Base-by-base conservation (phyloP, 2,888 invertebrate species). In the Ophion ventricosus region DNA sequence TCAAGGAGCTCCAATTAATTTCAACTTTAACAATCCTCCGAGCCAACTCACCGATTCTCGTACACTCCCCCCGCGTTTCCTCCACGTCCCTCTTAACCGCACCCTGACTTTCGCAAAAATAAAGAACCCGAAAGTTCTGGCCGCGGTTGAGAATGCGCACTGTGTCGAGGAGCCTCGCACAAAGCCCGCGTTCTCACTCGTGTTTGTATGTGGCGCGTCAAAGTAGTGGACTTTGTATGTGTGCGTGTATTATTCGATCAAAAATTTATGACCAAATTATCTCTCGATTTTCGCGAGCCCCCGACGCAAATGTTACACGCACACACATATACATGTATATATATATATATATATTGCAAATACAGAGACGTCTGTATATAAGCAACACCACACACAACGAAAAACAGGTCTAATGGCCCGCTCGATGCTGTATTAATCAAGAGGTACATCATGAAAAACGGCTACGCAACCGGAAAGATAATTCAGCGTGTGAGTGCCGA, bases 1-100 rank as follows among this genome's bases (percentile, higher is more conserved):
- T 73, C 82, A 77, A 77, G 73, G 66, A 82, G 77, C 67, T 82
- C 67, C 82, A 82, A 82, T 82, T 82, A 82, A 77, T 82, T 77
- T 77, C 61, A 82, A 77, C 77, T 82, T 72, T 77, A 82, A 82
- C 77, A 73, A 82, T 73, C 76, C 70, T 66, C 29, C 76, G 59
- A 77, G 61, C 77, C 17, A 78, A 59, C 56, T 66, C 59, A n/a
- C 14, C 40, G 57, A 49, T 69, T 70, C 59, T 59, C 49, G n/a
- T 26, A 20, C 35, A 25, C 20, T 14, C 49, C 14, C 4, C 14
- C 14, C 3, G 17, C 49, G 49, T 11, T 2, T 17, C 49, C 17
- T 17, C 17, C 14, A 49, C 49, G 17, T 49, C 49, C 49, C 17
- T 11, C 17, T 17, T 17, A 49, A 49, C 49, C 49, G 49, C 69